Evolutionary conservation across 2,888 invertebrate species (phyloP).

Genomic region (Tetramorium bicarinatum): DNA sequence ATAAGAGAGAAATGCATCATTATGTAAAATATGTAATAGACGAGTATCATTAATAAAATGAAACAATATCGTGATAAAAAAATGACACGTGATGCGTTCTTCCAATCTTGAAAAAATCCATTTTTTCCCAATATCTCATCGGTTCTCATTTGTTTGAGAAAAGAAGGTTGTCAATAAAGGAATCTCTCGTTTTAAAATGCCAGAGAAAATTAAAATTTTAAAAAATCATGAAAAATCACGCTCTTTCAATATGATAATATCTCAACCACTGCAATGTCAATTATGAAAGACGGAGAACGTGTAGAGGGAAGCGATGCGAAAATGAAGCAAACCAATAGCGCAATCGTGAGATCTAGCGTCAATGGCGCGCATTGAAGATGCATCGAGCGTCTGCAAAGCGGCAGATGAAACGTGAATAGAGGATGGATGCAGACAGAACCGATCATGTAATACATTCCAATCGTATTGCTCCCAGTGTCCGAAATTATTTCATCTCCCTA

Average conservation of each 20-base stretch:
- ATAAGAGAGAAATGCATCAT: not conserved
- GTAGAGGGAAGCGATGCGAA: slow-evolving; percentile 17
- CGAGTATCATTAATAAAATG: not conserved
- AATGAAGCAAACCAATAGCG: slow-evolving; percentile 55
- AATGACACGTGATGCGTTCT: not conserved
- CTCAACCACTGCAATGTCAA: slow-evolving; percentile 32
- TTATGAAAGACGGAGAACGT: not conserved
- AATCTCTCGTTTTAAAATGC: slow-evolving; percentile 18
- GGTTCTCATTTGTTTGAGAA: not conserved
- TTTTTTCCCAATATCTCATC: not conserved
- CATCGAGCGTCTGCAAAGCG: slow-evolving; percentile 53
- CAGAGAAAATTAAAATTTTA: slow-evolving; percentile 11
- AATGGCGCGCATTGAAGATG: slow-evolving; percentile 56
- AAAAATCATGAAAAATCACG: not conserved
- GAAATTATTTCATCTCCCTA: slow-evolving; percentile 44
- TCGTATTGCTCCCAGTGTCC: not conserved
- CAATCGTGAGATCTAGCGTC: slow-evolving; percentile 30
- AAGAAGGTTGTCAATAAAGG: not conserved
- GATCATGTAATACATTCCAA: slow-evolving; percentile 56
- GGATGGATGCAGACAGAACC: slow-evolving; percentile 50
- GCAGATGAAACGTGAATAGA: slow-evolving; percentile 57
- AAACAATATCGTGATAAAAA: not conserved
- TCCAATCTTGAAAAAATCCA: not conserved
- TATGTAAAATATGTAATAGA: not conserved
- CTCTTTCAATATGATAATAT: slow-evolving; percentile 12